phyloP scores from a whole-genome alignment of 2,797 vertebrate genomes.

The Pitangus sulphuratus region DNA sequence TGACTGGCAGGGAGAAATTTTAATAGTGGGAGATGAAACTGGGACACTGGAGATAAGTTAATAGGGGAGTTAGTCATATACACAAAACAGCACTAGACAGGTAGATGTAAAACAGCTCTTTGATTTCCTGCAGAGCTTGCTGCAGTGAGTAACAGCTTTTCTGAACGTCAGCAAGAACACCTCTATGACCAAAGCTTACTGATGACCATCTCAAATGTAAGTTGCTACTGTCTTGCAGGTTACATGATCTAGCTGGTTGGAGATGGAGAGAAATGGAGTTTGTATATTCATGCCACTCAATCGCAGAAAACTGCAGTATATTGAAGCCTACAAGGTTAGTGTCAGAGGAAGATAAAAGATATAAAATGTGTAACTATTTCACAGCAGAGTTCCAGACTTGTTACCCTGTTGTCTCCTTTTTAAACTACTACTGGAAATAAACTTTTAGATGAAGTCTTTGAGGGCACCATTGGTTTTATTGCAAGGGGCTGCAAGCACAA shows the following conservation, averaged over 20 bases:
- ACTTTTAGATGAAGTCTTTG: not conserved
- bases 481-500: not conserved
- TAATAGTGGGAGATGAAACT: conserved; percentile 14
- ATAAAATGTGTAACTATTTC: not conserved
- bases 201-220: not conserved
- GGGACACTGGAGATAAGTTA: not conserved
- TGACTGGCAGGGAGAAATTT: not conserved
- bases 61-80: not conserved
- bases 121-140: not conserved
- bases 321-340: not conserved
- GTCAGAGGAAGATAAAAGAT: not conserved
- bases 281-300: not conserved
- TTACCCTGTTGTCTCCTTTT: not conserved
- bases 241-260: not conserved
- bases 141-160: not conserved
- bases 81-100: not conserved
- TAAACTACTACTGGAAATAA: not conserved
- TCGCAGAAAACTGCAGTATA: not conserved
- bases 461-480: not conserved
- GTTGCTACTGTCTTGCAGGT: not conserved
- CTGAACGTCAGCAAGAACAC: not conserved
- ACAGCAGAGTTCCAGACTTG: not conserved
- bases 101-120: not conserved
- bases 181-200: not conserved
- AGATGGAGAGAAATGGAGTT: not conserved